Conservation (phyloP, 2,113 vertebrate genomes). For the Romanogobio albipinnatus region DNA sequence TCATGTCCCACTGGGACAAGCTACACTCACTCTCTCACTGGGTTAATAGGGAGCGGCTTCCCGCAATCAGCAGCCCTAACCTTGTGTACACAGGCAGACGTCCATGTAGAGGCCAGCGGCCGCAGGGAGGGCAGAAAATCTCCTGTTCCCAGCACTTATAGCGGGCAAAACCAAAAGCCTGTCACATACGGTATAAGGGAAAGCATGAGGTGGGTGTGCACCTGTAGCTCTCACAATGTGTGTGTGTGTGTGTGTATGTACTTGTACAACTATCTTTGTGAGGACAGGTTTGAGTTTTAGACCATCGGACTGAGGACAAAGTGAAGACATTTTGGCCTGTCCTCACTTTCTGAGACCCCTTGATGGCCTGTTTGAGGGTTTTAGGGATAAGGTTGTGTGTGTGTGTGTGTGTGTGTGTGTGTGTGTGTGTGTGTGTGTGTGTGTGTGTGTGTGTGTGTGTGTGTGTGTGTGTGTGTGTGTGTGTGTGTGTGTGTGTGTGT, state of each 20-base stretch:
- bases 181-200: neutral
- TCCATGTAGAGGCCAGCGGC: conserved; percentile 38
- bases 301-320: too few species aligned
- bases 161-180: conserved; percentile 24
- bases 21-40: conserved; percentile 18
- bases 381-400: too few species aligned
- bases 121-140: conserved; percentile 40
- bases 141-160: conserved; percentile 38
- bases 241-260: neutral
- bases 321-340: too few species aligned
- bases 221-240: conserved; percentile 33
- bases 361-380: too few species aligned
- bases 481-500: too few species aligned
- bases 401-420: too few species aligned
- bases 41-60: conserved; percentile 53
- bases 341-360: too few species aligned
- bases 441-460: too few species aligned
- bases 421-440: too few species aligned
- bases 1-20: neutral
- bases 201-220: conserved; percentile 35
- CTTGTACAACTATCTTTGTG: too few species aligned
- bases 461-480: too few species aligned
- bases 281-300: too few species aligned
- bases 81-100: conserved; percentile 47
- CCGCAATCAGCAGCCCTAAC: conserved; percentile 44